A percentile compares a stretch with the other conserved stretches of the same genome.
Evolutionary conservation across 92 coral and sea anemone species (phyloP).

Genomic region (Parazoanthus swiftii): DNA sequence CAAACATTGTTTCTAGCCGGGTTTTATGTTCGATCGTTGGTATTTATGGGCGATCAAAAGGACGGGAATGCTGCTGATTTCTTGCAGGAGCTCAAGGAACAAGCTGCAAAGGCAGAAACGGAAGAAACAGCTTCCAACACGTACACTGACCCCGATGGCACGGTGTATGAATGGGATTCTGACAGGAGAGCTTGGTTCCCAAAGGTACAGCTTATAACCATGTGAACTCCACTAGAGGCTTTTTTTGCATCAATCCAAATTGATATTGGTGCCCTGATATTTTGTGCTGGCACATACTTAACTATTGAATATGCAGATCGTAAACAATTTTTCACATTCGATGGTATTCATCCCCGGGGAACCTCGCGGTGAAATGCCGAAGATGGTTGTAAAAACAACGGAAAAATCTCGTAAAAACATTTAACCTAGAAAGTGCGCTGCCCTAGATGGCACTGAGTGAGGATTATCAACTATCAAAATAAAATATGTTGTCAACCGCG

Average conservation of each 20-base stretch:
- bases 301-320: too few species aligned
- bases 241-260: background rate
- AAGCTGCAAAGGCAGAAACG: conserved; percentile 28
- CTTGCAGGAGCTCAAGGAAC: conserved; percentile 30
- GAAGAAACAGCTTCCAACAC: conserved; percentile 22
- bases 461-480: too few species aligned
- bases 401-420: background rate
- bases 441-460: too few species aligned
- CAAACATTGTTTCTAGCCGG: background rate
- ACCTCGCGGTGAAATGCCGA: background rate
- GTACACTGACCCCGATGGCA: conserved; percentile 62
- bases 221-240: background rate
- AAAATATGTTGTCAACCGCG: too few species aligned
- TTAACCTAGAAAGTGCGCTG: too few species aligned
- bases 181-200: conserved; percentile 97
- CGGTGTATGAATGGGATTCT: conserved; percentile 86
- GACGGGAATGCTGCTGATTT: conserved; percentile 11
- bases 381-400: background rate
- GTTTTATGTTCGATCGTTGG: background rate
- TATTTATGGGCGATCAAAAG: background rate
- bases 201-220: conserved; percentile 54
- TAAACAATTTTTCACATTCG: background rate
- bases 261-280: background rate
- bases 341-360: background rate
- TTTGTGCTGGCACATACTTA: background rate